Evolutionary conservation across 1,140 invertebrate genomes (phyloP).

Genomic region (Scaptomyza hsui): DNA sequence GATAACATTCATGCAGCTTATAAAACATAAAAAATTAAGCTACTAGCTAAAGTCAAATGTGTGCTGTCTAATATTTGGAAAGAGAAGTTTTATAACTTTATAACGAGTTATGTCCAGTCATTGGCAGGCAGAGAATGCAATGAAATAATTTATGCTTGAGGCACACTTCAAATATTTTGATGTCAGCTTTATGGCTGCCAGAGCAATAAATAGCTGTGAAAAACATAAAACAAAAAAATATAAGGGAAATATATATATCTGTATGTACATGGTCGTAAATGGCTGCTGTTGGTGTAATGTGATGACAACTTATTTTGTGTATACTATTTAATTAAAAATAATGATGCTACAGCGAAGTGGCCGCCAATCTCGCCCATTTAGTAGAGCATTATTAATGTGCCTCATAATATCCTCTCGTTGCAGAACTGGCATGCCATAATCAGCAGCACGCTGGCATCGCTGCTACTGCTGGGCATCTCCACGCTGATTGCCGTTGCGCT

Average conservation of each 20-base stretch:
- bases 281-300: constrained; percentile 34
- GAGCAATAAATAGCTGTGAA: constrained; percentile 47
- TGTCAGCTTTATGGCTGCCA: constrained; percentile 49
- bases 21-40: constrained; percentile 16
- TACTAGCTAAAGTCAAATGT: neutral
- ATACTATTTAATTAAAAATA: constrained; percentile 82
- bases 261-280: constrained; percentile 15
- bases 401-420: constrained; percentile 53
- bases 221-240: constrained; percentile 7
- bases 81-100: constrained; percentile 62
- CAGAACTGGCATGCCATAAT: constrained; percentile 83
- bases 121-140: constrained; percentile 31
- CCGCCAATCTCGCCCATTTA: constrained; percentile 46
- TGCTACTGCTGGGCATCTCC: constrained; percentile 79
- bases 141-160: constrained; percentile 60
- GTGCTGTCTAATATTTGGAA: neutral
- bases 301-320: constrained; percentile 62
- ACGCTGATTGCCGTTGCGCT: constrained; percentile 82
- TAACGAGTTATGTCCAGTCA: constrained; percentile 59
- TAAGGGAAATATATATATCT: neutral
- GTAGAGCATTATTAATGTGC: constrained; percentile 65
- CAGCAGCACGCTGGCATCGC: constrained; percentile 80
- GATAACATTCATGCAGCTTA: neutral
- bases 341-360: constrained; percentile 62
- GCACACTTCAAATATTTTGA: constrained; percentile 43